Evolutionary conservation across 2,113 vertebrate species (phyloP), one percentile per base, ranked within the genome.

Genomic region (Pyxicephalus adspersus): DNA sequence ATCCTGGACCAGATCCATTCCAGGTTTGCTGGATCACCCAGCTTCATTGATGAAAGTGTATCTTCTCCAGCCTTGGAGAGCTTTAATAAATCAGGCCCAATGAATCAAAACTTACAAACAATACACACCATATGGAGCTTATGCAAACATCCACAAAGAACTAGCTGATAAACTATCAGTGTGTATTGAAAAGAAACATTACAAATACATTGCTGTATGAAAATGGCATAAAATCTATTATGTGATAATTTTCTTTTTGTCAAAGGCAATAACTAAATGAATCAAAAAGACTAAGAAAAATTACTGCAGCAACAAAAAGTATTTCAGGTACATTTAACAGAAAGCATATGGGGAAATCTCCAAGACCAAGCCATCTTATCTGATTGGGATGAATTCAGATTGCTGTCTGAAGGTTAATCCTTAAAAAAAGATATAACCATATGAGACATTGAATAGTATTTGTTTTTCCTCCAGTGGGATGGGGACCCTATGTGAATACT

Each of bases 281-380:
- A 64, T 64, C 28, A 34, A 3, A 31, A 18, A 65, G 23, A 13
- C 13, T 25, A 2, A 25, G 22, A 60, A 60, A 60, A 11, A 15
- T 60, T 60, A 60, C 13, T 60, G 22, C 58, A 60, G 58, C 58
- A 13, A 15, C 25, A 60, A 60, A 60, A 60, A 23, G 11, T 13
- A 60, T 25, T 25, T 60, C 22, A 60, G 13, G 18, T 60, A 22
- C n/a, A 60, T 22, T 58, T 58, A 58, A 58, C 58, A 23, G 22
- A 60, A 60, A 60, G 58, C 58, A 60, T 60, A 60, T 60, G 58
- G n/a, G n/a, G n/a, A n/a, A n/a, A n/a, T n/a, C n/a, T n/a, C n/a
- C n/a, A n/a, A n/a, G n/a, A n/a, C n/a, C n/a, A n/a, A n/a, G n/a
- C n/a, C n/a, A n/a, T n/a, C n/a, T n/a, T n/a, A n/a, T n/a, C n/a